These are phyloP conservation scores for Nebria ingens DNA, from an alignment of 1,140 invertebrate species.

Conservation along the genomic window DNA sequence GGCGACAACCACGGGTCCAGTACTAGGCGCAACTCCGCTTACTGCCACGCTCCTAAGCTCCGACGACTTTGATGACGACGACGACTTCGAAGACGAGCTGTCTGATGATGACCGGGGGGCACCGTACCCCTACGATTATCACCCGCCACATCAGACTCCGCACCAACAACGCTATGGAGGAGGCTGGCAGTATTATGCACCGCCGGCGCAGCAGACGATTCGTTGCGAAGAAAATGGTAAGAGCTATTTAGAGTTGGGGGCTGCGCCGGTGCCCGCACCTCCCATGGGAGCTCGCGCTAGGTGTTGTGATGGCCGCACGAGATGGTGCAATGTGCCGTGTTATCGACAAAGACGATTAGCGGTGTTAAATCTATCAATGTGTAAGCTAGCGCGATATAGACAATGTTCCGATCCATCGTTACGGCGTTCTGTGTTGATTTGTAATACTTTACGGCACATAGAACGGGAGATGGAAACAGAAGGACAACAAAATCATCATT, in stretches of 20 bases:
- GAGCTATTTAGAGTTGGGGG: constrained; percentile 76
- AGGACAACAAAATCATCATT: constrained; percentile 23
- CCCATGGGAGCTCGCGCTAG: constrained; percentile 33
- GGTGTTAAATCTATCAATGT: constrained; percentile 86
- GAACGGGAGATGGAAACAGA: constrained; percentile 85
- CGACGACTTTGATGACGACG: constrained; percentile 40
- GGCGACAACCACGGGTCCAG: not conserved
- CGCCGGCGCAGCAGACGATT: constrained; percentile 62
- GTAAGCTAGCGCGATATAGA: constrained; percentile 78
- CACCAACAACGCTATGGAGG: constrained; percentile 30
- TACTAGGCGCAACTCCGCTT: constrained; percentile 37
- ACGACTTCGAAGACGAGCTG: constrained; percentile 45
- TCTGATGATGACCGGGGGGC: constrained; percentile 32
- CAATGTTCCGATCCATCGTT: constrained; percentile 83
- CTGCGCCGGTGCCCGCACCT: constrained; percentile 36
- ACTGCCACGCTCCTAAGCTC: constrained; percentile 31
- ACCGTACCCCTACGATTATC: constrained; percentile 24
- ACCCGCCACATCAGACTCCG: constrained; percentile 18
- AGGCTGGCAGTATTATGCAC: constrained; percentile 34
- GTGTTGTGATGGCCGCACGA: constrained; percentile 64
- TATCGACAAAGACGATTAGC: constrained; percentile 77
- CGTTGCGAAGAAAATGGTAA: constrained; percentile 82
- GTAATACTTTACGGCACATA: constrained; percentile 83
- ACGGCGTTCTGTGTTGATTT: constrained; percentile 86
- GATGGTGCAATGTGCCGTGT: constrained; percentile 65